Evolutionary conservation across 2,113 vertebrate genomes (phyloP).

Genomic region (Struthio camelus): DNA sequence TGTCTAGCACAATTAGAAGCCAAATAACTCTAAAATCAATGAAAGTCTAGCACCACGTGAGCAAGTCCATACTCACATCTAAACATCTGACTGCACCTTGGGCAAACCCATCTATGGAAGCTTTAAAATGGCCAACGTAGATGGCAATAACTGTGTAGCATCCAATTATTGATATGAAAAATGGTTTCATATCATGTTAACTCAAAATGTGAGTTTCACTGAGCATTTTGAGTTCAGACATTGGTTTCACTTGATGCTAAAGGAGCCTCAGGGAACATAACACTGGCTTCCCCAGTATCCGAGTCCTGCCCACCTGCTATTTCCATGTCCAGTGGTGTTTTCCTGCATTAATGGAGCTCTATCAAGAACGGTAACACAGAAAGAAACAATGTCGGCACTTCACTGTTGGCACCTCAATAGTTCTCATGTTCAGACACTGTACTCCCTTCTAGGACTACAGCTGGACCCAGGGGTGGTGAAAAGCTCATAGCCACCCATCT

Average conservation of each 20-base stretch:
- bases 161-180: not conserved
- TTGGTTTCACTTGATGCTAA: not conserved
- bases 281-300: not conserved
- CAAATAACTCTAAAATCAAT: not conserved
- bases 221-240: not conserved
- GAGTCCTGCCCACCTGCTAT: accelerated
- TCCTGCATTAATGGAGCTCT: not conserved
- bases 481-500: not conserved
- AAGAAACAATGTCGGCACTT: not conserved
- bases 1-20: not conserved
- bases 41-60: not conserved
- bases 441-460: not conserved
- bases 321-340: not conserved
- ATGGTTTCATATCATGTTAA: not conserved
- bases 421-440: not conserved
- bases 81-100: not conserved
- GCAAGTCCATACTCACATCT: not conserved
- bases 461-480: not conserved
- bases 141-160: not conserved
- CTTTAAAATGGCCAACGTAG: not conserved
- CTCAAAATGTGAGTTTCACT: not conserved
- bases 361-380: not conserved
- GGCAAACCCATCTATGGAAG: not conserved
- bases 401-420: not conserved
- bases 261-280: not conserved